Percentiles rank a stretch among this genome's conserved stretches.
Conservation (phyloP, 2,797 vertebrate species). For the Channa striata region DNA sequence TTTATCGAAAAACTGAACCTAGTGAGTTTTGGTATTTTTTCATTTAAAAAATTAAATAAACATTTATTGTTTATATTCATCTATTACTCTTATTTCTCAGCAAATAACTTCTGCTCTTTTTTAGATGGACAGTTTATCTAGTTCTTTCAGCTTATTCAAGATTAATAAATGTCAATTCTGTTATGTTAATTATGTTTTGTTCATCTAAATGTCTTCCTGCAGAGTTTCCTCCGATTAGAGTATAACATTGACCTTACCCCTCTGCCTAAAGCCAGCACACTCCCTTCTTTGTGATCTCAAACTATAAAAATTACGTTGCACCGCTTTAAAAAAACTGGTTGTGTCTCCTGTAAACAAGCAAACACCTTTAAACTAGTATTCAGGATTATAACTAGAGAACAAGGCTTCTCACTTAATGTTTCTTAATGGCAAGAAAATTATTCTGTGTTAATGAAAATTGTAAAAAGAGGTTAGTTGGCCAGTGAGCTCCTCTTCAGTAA, state of each 20-base stretch:
- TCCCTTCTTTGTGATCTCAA: constrained; percentile 34
- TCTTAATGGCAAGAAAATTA: not conserved
- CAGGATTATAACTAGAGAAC: constrained; percentile 2
- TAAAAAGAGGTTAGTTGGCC: constrained; percentile 21
- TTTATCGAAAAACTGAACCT: no score
- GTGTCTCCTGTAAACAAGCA: constrained; percentile 25
- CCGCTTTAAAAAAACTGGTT: constrained; percentile 15
- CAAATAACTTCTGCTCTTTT: no score
- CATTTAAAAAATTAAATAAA: no score
- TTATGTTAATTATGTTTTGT: no score
- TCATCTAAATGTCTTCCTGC: no score
- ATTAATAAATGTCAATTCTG: no score
- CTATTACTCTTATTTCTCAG: no score
- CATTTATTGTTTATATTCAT: no score
- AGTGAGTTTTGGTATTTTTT: no score
- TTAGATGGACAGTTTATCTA: no score
- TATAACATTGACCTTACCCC: constrained; percentile 39
- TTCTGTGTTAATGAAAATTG: constrained; percentile 9
- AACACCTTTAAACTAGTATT: constrained; percentile 6
- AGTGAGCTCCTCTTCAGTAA: constrained; percentile 6
- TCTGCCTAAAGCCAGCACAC: constrained; percentile 46
- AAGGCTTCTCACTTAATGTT: constrained; percentile 6
- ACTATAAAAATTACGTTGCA: constrained; percentile 25
- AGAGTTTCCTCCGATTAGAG: constrained; percentile 21
- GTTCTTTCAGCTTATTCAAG: no score